A percentile compares a stretch with the other conserved stretches of the same genome.
Conservation (phyloP, 2,797 vertebrate species). For the Scyliorhinus canicula region DNA sequence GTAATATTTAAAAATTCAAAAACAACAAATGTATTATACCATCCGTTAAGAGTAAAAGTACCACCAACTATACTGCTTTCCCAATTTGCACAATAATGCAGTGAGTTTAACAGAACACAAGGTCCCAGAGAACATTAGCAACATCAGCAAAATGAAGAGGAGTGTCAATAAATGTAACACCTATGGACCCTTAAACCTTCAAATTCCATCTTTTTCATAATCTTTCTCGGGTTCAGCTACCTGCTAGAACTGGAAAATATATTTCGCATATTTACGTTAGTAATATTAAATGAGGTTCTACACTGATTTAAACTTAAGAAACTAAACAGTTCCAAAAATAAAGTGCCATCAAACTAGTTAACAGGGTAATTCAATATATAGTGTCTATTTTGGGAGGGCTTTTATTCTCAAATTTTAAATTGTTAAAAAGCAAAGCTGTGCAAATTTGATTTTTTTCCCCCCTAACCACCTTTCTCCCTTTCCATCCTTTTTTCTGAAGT, state of each 20-base stretch:
- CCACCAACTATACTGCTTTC: not conserved
- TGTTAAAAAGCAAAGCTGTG: constrained; percentile 12
- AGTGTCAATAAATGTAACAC: not conserved
- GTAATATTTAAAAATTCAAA: not conserved
- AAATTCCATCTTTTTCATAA: not conserved
- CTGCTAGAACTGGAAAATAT: not conserved
- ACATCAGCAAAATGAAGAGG: not conserved
- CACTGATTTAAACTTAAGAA: not conserved
- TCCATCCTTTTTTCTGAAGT: not conserved
- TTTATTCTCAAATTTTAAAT: not conserved
- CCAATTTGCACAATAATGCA: not conserved
- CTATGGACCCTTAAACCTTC: not conserved
- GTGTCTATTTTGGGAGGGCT: not conserved
- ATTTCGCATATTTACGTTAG: too few species aligned
- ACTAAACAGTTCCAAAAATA: not conserved
- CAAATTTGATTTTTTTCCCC: not conserved
- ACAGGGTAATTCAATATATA: not conserved
- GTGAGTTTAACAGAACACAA: not conserved
- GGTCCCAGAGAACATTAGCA: too few species aligned
- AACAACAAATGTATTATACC: not conserved
- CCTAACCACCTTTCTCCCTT: not conserved
- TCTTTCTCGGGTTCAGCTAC: not conserved
- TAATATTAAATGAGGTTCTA: not conserved
- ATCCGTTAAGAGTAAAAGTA: not conserved
- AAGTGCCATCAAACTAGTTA: not conserved